Conservation (phyloP, 2,797 vertebrate genomes). For the Lepus townsendii region DNA sequence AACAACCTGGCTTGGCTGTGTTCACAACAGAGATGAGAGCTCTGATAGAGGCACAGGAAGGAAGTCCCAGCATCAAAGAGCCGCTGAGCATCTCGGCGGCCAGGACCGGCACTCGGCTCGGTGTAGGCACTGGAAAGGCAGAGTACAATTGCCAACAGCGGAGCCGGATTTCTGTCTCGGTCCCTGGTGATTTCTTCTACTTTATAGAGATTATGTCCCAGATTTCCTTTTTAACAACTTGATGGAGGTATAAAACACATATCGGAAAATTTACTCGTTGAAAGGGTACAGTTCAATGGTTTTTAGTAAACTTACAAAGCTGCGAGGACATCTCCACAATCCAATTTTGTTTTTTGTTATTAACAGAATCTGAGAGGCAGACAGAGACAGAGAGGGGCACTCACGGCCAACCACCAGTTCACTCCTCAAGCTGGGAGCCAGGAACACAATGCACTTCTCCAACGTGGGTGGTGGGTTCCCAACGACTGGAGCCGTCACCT, state of each 20-base stretch:
- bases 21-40: background rate
- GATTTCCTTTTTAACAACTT: background rate
- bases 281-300: background rate
- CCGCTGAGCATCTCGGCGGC: accelerated
- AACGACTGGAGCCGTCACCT: no score
- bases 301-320: no score
- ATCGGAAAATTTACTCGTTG: background rate
- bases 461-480: no score
- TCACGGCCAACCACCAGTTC: no score
- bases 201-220: conserved; percentile 1
- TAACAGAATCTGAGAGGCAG: no score
- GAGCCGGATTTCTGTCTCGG: background rate
- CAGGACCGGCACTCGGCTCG: background rate
- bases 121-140: background rate
- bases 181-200: background rate
- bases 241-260: background rate
- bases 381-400: no score
- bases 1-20: background rate
- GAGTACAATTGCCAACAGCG: background rate
- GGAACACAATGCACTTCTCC: no score
- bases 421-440: no score
- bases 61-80: background rate
- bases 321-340: background rate
- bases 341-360: background rate
- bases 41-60: background rate